Evolutionary conservation across 2,797 vertebrate genomes (phyloP).

Genomic region (Tadarida brasiliensis): DNA sequence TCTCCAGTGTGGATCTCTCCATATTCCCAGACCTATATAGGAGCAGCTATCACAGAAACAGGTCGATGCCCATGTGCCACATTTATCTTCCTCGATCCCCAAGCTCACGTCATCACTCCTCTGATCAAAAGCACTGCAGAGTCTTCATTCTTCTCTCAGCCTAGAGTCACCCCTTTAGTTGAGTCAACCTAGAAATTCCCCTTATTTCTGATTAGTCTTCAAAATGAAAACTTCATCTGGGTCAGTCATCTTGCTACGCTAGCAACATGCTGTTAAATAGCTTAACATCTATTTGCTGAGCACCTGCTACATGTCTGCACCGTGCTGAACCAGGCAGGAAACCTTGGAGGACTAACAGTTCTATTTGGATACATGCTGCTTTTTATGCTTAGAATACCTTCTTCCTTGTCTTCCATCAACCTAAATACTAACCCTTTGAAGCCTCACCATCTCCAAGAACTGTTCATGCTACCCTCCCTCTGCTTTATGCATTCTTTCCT

Average conservation of each 20-base stretch:
- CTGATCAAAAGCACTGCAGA: neutral
- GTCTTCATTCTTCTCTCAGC: neutral
- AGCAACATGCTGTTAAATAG: slow-evolving; percentile 1
- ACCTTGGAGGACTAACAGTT: neutral
- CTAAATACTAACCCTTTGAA: neutral
- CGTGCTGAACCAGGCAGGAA: neutral
- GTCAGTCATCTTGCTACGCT: neutral
- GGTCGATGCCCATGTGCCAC: neutral
- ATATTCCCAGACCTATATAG: neutral
- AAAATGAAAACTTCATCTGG: neutral
- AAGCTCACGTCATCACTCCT: neutral
- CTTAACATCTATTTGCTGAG: neutral
- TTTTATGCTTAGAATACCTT: neutral
- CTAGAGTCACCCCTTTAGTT: neutral
- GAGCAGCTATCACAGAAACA: neutral
- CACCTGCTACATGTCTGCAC: neutral
- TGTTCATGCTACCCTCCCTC: neutral
- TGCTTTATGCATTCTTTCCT: neutral
- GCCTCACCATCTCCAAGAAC: neutral
- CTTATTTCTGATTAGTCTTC: neutral
- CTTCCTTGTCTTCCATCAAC: neutral
- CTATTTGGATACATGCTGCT: neutral
- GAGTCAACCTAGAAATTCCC: neutral
- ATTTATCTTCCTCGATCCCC: neutral
- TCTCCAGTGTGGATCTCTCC: neutral